Base-by-base conservation (phyloP, 2,797 vertebrate genomes). In the Scarus forsteni region DNA sequence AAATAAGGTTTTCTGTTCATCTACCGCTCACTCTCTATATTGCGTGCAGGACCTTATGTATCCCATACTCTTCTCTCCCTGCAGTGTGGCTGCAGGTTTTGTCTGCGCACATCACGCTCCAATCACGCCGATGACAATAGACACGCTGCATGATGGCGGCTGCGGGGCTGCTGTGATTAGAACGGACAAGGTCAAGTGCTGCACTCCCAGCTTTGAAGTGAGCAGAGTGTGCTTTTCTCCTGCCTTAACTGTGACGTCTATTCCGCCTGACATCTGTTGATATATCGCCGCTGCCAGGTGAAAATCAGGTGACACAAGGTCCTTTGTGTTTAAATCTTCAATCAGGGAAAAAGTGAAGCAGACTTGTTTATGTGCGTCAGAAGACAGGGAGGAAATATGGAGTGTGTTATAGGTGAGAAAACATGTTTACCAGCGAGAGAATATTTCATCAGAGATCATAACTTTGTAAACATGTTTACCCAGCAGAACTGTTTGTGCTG, bases 121-220 rank as follows among this genome's bases (percentile, higher is more conserved):
- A 51, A 77, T 87, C 82, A 77, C 69, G 62, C 65, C 66, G 8
- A 71, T 75, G 83, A 83, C 84, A 83, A 68, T 39, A 60, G 82
- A 81, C 73, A 48, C 63, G 6, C 55, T 72, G 77, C 60, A 39
- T 67, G 79, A 85, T 40, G 72, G 80, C 15, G 65, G 75, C 82
- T 73, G 73, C 80, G 46, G 84, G 79, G 84, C 74, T 6, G 70
- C 80, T 57, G 66, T 84, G 80, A 91, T 80, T 77, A 64, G 75
- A 90, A 66, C 35, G 65, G 87, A 93, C 88, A 89, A 86, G 86
- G 88, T 91, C 89, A 88, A 88, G 83, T 85, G 73, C 19, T 14
- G 46, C 82, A 60, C 74, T 86, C 82, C 73, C 79, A 67, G 74
- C 73, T 86, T 60, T 50, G 73, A 78, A 58, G 70, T 53, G 77